Base-by-base conservation (phyloP, 2,113 vertebrate species). In the Tricholaema leucomelas region DNA sequence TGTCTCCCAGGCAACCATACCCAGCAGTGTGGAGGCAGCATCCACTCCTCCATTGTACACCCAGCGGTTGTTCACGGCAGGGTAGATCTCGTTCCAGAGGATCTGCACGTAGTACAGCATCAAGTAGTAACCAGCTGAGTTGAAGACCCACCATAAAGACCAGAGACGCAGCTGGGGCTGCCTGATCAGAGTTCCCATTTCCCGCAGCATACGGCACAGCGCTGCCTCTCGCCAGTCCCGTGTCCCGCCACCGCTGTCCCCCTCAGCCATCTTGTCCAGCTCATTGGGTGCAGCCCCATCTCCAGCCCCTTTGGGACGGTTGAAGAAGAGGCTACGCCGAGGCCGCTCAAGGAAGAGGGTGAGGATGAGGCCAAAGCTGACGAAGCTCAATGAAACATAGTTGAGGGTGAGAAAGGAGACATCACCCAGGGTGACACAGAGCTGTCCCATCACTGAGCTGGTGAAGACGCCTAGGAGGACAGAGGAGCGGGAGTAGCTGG, bases 141-240 rank as follows among this genome's bases (percentile, higher is more conserved):
- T 99, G 93, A 99, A 98, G 76, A 99, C 30, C 99, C 99, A 99
- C 99, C 99, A 99, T 71, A 99, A 85, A 59, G 97, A 99, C 99
- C 99, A 99, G 64, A 99, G 98, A 40, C 98, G 98, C 58, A 99
- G 97, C 92, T 95, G 98, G 4, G 98, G 98, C 55, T 90, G 96
- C 82, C 7, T 90, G 35, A 94, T 54, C 28, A 97, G 78, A 0
- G 50, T 58, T 40, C 81, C 91, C 61, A 99, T 72, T 96, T 99
- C 98, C 58, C 79, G 60, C 86, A 99, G 92, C 98, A 99, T 98
- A 52, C 98, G 96, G 71, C 97, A 70, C 12, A 99, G 96, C 12
- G 94, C 72, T 0, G 74, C 96, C 35, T 97, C 92, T 91, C 17
- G 85, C 97, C 98, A 98, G 91, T 87, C 54, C 46, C 2, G 2